These are phyloP conservation scores for Arizona elegans DNA, from an alignment of 2,113 vertebrate species.

Conservation along the genomic window DNA sequence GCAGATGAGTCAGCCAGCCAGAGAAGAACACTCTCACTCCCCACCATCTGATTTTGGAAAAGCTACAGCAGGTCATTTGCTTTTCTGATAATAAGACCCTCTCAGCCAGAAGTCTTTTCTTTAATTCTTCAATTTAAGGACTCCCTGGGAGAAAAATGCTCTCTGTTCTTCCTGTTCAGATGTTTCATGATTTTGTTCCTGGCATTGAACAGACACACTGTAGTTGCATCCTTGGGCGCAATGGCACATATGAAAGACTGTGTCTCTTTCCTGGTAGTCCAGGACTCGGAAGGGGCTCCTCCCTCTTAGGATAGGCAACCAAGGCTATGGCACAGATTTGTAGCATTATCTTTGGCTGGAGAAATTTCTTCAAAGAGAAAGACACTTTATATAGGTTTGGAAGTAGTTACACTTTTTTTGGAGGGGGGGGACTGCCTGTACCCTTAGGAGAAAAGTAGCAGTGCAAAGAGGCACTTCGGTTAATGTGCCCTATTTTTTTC, in stretches of 20 bases:
- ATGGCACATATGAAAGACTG: not conserved
- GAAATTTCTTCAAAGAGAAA: not conserved
- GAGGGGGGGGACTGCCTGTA: not conserved
- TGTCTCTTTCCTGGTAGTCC: not conserved
- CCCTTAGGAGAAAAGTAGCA: not conserved
- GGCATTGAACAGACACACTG: not conserved
- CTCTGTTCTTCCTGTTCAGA: not conserved
- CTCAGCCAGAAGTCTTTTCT: not conserved
- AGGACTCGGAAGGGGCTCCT: not conserved
- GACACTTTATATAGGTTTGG: not conserved
- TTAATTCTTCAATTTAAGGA: not conserved
- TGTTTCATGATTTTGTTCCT: not conserved
- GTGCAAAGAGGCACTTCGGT: not conserved
- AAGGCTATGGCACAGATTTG: not conserved
- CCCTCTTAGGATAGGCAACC: not conserved
- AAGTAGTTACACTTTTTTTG: not conserved
- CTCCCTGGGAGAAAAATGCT: not conserved
- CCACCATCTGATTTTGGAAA: not conserved
- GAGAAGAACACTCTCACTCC: not conserved
- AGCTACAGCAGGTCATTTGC: not conserved
- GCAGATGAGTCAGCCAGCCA: not conserved
- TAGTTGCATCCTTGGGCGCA: not conserved
- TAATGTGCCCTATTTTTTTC: not conserved
- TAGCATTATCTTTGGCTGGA: not conserved
- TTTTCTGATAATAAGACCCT: not conserved